phyloP scores from a whole-genome alignment of 2,113 vertebrate species.

The Cygnus atratus region DNA sequence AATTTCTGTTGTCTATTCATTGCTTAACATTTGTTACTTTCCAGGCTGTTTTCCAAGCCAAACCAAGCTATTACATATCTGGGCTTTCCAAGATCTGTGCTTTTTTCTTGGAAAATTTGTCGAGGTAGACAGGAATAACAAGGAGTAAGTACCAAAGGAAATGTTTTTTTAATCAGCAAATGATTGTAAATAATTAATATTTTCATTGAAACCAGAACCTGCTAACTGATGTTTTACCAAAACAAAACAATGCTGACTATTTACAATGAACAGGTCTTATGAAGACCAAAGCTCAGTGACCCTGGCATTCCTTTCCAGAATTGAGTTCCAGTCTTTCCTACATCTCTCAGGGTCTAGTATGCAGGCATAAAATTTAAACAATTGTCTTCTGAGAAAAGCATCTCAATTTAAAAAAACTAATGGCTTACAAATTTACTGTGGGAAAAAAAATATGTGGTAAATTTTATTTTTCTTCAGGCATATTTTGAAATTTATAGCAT shows the following conservation, averaged over 20 bases:
- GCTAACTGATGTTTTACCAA: not conserved
- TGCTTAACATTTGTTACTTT: not conserved
- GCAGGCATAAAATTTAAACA: not conserved
- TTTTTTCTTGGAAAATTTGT: not conserved
- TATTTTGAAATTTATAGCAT: conserved; percentile 57
- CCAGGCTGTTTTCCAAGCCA: not conserved
- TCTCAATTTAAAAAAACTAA: conserved; percentile 34
- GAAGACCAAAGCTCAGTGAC: not conserved
- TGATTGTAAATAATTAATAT: not conserved
- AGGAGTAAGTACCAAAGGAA: not conserved
- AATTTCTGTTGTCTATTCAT: not conserved
- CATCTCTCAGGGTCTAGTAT: not conserved
- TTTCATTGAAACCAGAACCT: not conserved
- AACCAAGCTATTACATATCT: not conserved
- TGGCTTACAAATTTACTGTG: conserved; percentile 32
- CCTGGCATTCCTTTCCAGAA: not conserved
- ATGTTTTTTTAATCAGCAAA: not conserved
- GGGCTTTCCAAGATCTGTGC: not conserved
- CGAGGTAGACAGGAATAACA: not conserved
- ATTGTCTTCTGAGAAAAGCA: conserved; percentile 12
- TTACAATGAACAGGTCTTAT: not conserved
- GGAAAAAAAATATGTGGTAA: conserved; percentile 26
- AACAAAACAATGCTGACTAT: not conserved
- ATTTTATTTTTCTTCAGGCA: conserved; percentile 55
- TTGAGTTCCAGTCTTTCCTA: not conserved